Percentiles rank a stretch among this genome's conserved stretches.
Conservation (phyloP, 2,797 vertebrate species). For the Taeniopygia guttata region DNA sequence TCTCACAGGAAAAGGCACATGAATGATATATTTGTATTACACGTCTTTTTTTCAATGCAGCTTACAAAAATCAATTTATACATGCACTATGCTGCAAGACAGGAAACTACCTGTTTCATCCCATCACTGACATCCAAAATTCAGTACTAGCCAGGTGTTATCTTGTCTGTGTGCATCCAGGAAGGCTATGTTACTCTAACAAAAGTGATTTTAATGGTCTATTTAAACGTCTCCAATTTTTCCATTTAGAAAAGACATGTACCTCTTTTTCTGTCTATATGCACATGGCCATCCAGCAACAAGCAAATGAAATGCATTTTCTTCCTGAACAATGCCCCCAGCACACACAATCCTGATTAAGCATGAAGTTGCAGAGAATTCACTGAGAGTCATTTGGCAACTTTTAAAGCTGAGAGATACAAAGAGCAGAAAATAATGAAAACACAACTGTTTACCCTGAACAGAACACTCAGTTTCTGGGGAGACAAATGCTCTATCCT, state of each 20-base stretch:
- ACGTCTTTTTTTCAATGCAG: neutral
- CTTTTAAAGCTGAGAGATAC: neutral
- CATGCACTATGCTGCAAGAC: neutral
- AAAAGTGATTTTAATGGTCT: neutral
- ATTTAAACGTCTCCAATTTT: neutral
- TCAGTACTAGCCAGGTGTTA: neutral
- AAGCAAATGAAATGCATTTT: neutral
- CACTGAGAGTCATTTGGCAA: neutral
- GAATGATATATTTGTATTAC: neutral
- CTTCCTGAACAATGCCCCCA: neutral
- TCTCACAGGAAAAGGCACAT: neutral
- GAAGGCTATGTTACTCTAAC: neutral
- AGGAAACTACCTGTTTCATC: neutral
- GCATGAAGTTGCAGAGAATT: neutral
- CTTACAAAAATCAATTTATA: conserved; percentile 4
- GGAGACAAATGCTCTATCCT: neutral
- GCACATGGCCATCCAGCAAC: neutral
- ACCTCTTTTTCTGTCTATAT: neutral
- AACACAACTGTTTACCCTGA: neutral
- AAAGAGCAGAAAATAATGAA: neutral
- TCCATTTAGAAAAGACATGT: neutral
- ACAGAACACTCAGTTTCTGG: neutral
- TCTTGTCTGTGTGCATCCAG: neutral
- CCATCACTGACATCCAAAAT: neutral
- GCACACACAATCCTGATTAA: neutral